Percentiles rank a stretch among this genome's conserved stretches.
phyloP scores from a whole-genome alignment of 2,797 vertebrate species.

The Lacerta viridis region DNA sequence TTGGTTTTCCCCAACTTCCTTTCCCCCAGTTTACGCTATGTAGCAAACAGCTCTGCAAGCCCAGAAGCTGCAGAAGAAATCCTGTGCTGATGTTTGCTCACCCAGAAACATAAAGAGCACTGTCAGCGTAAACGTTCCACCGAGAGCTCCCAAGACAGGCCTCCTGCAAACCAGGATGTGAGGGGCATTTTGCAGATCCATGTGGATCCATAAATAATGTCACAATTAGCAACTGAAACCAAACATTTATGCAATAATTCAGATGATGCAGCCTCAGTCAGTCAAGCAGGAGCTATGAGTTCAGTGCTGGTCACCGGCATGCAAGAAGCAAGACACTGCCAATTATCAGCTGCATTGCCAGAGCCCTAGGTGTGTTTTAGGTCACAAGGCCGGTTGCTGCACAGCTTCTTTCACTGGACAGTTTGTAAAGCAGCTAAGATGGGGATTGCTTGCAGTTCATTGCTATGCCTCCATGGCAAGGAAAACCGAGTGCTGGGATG shows the following conservation, averaged over 20 bases:
- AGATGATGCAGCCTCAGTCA: slow-evolving; percentile 11
- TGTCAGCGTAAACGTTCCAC: slow-evolving; percentile 23
- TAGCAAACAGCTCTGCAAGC: slow-evolving; percentile 8
- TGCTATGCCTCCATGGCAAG: not conserved
- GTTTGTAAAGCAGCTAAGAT: not conserved
- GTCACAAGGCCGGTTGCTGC: not conserved
- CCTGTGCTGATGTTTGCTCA: slow-evolving; percentile 8
- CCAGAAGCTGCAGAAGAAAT: slow-evolving; percentile 29
- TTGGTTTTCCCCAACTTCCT: not conserved
- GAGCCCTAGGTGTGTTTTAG: not conserved
- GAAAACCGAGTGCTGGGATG: not conserved
- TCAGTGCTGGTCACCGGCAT: not conserved
- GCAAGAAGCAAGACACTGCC: not conserved
- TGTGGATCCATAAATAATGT: slow-evolving; percentile 43
- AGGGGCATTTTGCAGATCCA: slow-evolving; percentile 26
- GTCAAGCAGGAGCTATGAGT: slow-evolving; percentile 1
- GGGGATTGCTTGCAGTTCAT: not conserved
- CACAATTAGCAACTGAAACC: slow-evolving; percentile 42
- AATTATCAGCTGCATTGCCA: not conserved
- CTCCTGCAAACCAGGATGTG: slow-evolving; percentile 30
- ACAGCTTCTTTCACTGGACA: not conserved
- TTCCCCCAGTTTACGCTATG: not conserved
- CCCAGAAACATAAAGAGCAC: slow-evolving; percentile 32
- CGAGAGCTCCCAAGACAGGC: slow-evolving; percentile 16
- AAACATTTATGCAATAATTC: slow-evolving; percentile 35